Conservation (phyloP, 2,888 invertebrate genomes). For the Rhorus exstirpatorius region DNA sequence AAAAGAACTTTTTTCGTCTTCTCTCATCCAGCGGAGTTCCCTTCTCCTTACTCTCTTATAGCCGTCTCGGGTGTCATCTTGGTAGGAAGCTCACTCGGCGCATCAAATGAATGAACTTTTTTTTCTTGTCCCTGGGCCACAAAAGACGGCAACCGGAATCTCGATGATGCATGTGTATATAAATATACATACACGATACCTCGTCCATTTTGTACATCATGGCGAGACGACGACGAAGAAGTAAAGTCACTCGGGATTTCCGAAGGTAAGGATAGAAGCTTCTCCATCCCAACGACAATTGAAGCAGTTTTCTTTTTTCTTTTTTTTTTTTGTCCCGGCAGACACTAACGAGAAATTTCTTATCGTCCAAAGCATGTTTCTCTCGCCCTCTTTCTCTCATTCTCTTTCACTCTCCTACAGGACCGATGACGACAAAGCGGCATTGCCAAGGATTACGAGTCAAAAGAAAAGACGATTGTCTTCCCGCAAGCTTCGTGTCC, state of each 20-base stretch:
- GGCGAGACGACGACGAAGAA: slow-evolving; percentile 18
- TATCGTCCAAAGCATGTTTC: slow-evolving; percentile 18
- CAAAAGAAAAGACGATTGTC: too few species aligned
- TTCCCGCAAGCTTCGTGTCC: too few species aligned
- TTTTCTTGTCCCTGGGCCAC: not conserved
- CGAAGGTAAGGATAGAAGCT: slow-evolving; percentile 36
- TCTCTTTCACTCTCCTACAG: not conserved
- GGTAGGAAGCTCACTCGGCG: slow-evolving; percentile 28
- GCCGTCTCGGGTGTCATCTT: slow-evolving; percentile 36
- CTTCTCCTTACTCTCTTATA: slow-evolving; percentile 16
- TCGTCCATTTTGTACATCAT: slow-evolving; percentile 1
- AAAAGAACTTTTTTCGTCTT: not conserved
- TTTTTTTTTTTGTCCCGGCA: too few species aligned
- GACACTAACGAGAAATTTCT: slow-evolving; percentile 61
- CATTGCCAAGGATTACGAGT: slow-evolving; percentile 8
- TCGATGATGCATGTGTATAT: not conserved
- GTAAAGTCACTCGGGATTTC: slow-evolving; percentile 47
- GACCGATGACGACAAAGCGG: slow-evolving; percentile 20
- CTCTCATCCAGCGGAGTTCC: slow-evolving; percentile 15
- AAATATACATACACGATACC: not conserved
- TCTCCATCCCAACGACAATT: slow-evolving; percentile 18
- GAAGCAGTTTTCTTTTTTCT: slow-evolving; percentile 70
- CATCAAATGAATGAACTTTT: slow-evolving; percentile 28
- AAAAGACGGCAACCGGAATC: not conserved
- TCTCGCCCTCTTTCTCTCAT: not conserved